phyloP scores from a whole-genome alignment of 1,140 invertebrate species.

The Trichoplusia ni region DNA sequence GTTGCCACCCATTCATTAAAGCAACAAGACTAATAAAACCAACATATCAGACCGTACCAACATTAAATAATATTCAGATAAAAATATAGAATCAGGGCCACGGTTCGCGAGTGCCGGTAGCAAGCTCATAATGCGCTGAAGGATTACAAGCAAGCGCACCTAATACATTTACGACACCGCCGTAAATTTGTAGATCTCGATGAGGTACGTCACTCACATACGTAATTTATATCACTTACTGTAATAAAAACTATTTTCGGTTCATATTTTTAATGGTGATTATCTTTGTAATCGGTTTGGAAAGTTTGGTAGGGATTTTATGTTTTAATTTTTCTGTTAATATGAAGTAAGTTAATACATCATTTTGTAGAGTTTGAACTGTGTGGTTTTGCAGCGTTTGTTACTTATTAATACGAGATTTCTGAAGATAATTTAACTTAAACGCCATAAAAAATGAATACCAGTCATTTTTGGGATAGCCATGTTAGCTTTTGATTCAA shows the following conservation, averaged over 20 bases:
- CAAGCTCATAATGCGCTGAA: conserved; percentile 47
- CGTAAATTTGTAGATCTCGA: conserved; percentile 63
- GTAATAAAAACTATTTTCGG: conserved; percentile 49
- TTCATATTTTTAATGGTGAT: conserved; percentile 35
- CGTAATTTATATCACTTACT: conserved; percentile 51
- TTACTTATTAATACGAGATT: no score
- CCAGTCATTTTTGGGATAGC: no score
- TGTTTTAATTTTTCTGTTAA: no score
- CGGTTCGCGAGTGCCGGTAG: conserved; percentile 47
- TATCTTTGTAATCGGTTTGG: neutral
- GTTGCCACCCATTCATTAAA: no score
- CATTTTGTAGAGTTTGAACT: no score
- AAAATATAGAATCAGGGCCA: conserved; percentile 59
- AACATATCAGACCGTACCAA: no score
- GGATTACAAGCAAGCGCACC: conserved; percentile 60
- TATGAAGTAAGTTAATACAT: no score
- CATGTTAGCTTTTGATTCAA: no score
- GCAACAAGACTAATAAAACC: no score
- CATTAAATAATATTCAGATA: conserved; percentile 29
- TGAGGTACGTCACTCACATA: conserved; percentile 50
- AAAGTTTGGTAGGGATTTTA: neutral
- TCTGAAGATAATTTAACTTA: no score
- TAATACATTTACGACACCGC: conserved; percentile 66
- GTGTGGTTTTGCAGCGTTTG: no score
- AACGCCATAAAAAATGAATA: no score